These are phyloP conservation scores for Amphibalanus amphitrite DNA, from an alignment of 1,140 invertebrate species.

Conservation along the genomic window DNA sequence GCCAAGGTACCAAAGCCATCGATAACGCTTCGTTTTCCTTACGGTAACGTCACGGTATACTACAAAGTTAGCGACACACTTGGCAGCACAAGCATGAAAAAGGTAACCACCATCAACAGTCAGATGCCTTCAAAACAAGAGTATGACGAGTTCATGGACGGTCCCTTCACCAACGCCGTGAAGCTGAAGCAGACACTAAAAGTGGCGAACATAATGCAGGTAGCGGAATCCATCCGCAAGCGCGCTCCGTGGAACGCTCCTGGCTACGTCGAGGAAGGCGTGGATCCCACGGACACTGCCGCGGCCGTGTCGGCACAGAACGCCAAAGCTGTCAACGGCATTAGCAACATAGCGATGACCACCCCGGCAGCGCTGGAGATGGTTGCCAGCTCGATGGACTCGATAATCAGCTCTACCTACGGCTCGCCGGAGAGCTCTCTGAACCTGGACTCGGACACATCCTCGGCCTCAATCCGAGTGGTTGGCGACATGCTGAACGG, in stretches of 20 bases:
- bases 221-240: not conserved
- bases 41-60: not conserved
- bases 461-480: not conserved
- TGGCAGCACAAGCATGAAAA: not conserved
- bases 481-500: not conserved
- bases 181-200: not conserved
- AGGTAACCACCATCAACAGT: not conserved
- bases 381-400: not conserved
- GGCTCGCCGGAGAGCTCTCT: not conserved
- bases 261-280: too few relatives aligned
- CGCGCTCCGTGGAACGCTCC: not conserved
- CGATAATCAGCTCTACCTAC: not conserved
- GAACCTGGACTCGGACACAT: not conserved
- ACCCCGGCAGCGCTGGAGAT: not conserved
- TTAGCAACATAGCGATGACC: not conserved
- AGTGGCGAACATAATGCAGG: not conserved
- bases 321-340: not conserved
- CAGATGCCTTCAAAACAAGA: not conserved
- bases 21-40: not conserved
- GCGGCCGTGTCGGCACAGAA: not conserved
- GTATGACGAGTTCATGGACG: not conserved
- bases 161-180: not conserved
- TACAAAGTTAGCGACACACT: not conserved
- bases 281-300: too few relatives aligned
- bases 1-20: not conserved